Evolutionary conservation across 2,113 vertebrate genomes (phyloP), one percentile per base, ranked within the genome.

Genomic region (Misgurnus anguillicaudatus): DNA sequence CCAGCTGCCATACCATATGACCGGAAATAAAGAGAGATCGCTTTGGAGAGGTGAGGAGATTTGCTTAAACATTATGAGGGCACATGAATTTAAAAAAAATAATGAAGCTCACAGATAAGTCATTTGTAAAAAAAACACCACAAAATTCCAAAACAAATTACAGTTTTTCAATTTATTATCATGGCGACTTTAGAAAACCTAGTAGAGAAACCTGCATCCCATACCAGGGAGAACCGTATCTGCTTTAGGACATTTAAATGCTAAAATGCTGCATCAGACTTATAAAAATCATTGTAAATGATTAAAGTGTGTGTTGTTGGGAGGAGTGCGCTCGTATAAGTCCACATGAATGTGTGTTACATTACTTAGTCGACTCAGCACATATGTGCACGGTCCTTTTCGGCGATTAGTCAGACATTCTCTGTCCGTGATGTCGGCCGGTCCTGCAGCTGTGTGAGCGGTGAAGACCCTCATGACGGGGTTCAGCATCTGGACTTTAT

Each of bases 341-440:
- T 62, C 31, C 45, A 2, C 51, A 74, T 48, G 41, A 21, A 31
- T 24, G 17, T 64, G 39, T 74, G 67, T 39, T 71, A 61, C 11
- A 11, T 39, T 65, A 63, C 53, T 16, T 64, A 68, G 67, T 48
- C 42, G 63, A 75, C 64, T 80, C 68, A 55, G 75, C 75, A 72
- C 77, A 78, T 64, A 57, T 73, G 79, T 31, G 65, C n/a, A 73
- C 21, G 67, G 83, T 83, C 75, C 86, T 84, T 86, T 85, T 85
- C 36, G 63, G 57, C 61, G 21, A 85, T 89, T 81, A 89, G 75
- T 83, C 81, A 85, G 85, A 85, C 83, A 81, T 84, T 87, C 75
- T 80, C 67, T 21, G 51, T 51, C 14, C 47, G 41, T 85, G 84
- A 85, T 77, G 81, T 84, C 51, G 61, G 3, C 66, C 36, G 67